A percentile compares a stretch with the other conserved stretches of the same genome.
These are phyloP conservation scores for Drosophila lacicola DNA, from an alignment of 2,888 invertebrate species.

Conservation along the genomic window DNA sequence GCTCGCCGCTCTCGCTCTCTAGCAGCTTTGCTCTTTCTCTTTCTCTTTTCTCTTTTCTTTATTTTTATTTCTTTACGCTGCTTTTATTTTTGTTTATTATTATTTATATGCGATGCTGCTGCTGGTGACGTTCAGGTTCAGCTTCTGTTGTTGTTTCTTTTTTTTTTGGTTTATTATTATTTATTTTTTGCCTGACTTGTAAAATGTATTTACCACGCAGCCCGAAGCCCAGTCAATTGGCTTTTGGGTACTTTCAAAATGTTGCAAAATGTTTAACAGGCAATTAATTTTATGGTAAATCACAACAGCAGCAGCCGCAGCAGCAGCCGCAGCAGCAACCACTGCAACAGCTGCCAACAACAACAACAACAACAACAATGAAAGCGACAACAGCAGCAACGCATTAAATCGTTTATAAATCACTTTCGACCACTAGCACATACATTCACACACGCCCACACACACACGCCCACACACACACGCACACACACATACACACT, in stretches of 20 bases:
- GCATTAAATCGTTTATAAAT: constrained; percentile 59
- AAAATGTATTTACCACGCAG: constrained; percentile 30
- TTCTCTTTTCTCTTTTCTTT: constrained; percentile 5
- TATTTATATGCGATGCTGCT: constrained; percentile 40
- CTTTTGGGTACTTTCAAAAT: constrained; percentile 39
- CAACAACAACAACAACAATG: constrained; percentile 13
- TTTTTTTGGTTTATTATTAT: constrained; percentile 10
- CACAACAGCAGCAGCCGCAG: constrained; percentile 11
- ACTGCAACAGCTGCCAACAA: constrained; percentile 3
- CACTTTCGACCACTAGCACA: constrained; percentile 46
- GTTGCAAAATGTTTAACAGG: constrained; percentile 60
- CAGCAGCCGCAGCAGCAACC: constrained; percentile 6
- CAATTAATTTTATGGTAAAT: constrained; percentile 56
- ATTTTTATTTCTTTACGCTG: constrained; percentile 45
- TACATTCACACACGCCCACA: constrained; percentile 6
- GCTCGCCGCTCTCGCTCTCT: neutral
- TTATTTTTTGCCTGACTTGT: constrained; percentile 27
- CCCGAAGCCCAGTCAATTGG: constrained; percentile 44
- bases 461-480: neutral
- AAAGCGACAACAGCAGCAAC: constrained; percentile 23
- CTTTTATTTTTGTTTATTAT: constrained; percentile 48
- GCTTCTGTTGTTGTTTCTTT: constrained; percentile 15
- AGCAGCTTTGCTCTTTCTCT: neutral
- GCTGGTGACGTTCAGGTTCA: constrained; percentile 11
- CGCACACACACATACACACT: neutral